A percentile compares a stretch with the other conserved stretches of the same genome.
phyloP scores from a whole-genome alignment of 30 jellyfish, hydroid and myxozoan genomes.

The Hydractinia echinata region DNA sequence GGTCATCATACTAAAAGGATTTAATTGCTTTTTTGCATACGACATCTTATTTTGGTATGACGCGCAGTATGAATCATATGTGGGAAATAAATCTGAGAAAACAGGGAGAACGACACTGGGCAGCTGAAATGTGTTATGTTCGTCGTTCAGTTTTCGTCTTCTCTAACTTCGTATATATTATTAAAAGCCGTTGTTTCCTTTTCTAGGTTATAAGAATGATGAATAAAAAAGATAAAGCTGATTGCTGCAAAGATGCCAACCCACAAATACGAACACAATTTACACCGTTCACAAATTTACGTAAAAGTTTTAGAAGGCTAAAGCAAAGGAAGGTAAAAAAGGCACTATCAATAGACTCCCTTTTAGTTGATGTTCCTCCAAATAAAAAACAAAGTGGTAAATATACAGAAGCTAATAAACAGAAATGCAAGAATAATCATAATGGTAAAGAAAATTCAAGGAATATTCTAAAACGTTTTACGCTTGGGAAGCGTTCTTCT shows the following conservation, averaged over 20 bases:
- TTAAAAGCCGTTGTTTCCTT: neutral
- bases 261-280: neutral
- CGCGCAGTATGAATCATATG: no score
- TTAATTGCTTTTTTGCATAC: no score
- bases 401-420: no score
- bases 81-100: no score
- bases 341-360: slow-evolving; percentile 12
- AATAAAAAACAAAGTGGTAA: neutral
- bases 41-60: no score
- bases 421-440: neutral
- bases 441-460: neutral
- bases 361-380: neutral
- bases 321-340: neutral
- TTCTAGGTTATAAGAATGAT: neutral
- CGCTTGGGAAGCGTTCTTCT: neutral
- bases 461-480: slow-evolving; percentile 6
- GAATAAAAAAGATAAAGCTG: slow-evolving; percentile 17
- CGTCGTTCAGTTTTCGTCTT: no score
- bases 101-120: no score
- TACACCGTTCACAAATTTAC: slow-evolving; percentile 18
- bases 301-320: slow-evolving; percentile 20
- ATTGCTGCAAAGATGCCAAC: neutral
- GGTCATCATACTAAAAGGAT: no score
- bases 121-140: no score
- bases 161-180: no score